Base-by-base conservation (phyloP, 2,113 vertebrate species). In the Apeltes quadracus region DNA sequence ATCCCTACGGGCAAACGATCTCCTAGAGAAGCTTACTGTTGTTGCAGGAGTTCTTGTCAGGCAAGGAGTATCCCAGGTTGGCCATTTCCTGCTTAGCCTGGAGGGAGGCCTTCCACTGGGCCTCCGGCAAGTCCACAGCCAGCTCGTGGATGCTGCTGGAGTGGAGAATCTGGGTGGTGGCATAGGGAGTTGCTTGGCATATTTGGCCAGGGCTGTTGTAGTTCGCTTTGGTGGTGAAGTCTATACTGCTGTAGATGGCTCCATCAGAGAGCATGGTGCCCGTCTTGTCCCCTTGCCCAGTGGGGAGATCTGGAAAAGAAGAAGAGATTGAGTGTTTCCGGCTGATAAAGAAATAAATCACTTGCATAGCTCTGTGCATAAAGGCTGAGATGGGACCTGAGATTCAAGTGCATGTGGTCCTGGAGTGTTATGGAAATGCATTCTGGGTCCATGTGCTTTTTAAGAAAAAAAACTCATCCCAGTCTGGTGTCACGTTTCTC, bases 231-330 rank as follows among this genome's bases (percentile, higher is more conserved):
- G 96, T 98, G 59, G 96, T 98, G 88, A 99, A 98, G 92, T 99
- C 97, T 59, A 99, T 99, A 93, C 97, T 99, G 92, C 98, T 99
- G 87, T 99, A 99, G 93, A 99, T 99, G 89, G 97, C 98, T 81
- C 98, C 97, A 53, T 99, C 98, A 0, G 98, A 99, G 50, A 99
- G 95, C 97, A 99, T 98, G 1, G 97, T 99, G 59, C 96, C 96
- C 0, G 94, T 96, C 91, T 99, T 99, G 87, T 99, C 98, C 39
- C 94, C 95, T 88, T 97, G 97, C 67, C 95, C 95, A 48, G 92
- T 89, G 41, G 96, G 95, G 85, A 97, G 90, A 88, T 97, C 96
- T 97, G 93, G 41, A 16, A 67, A 63, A 29, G n/a, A 66, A 5
- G 22, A 54, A 48, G 10, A 18, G 11, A 27, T 39, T 34, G 15